Percentiles rank a stretch among this genome's conserved stretches.
These are phyloP conservation scores for Ischnus inquisitorius DNA, from an alignment of 2,888 invertebrate species.

Conservation along the genomic window DNA sequence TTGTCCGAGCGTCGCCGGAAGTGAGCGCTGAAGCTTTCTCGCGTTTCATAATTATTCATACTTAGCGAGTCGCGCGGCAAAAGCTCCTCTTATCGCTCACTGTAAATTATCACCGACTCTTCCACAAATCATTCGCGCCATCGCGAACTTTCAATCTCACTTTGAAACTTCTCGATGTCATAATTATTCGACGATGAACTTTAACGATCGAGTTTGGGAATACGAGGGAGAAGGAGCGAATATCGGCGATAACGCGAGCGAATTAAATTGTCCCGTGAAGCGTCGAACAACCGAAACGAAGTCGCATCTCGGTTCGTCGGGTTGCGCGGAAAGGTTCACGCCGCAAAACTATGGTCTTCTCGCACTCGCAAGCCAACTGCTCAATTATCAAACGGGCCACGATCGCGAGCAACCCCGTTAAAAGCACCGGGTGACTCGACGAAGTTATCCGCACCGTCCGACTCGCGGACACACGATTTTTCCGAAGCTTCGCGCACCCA, in stretches of 20 bases:
- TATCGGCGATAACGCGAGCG: too few relatives aligned
- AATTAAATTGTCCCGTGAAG: background rate
- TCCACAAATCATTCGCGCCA: conserved; percentile 1
- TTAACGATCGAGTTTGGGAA: conserved; percentile 9
- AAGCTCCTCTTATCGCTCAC: background rate
- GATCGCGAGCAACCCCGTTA: conserved; percentile 1
- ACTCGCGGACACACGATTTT: background rate
- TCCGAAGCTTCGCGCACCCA: background rate
- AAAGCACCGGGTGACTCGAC: background rate
- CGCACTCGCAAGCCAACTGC: conserved; percentile 16
- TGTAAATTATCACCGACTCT: background rate
- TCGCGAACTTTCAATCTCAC: conserved; percentile 71
- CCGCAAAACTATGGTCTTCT: background rate
- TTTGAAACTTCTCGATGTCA: conserved; percentile 74
- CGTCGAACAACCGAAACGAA: background rate
- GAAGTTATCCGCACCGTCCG: too few relatives aligned
- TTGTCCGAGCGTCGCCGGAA: conserved; percentile 46
- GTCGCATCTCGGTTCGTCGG: background rate
- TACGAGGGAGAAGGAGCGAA: background rate
- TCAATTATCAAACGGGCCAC: conserved; percentile 11
- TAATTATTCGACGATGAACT: conserved; percentile 52
- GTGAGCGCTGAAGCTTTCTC: conserved; percentile 33
- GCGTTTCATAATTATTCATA: conserved; percentile 33
- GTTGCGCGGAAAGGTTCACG: background rate
- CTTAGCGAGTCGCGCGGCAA: background rate